These are phyloP conservation scores for Tor tambroides DNA, from an alignment of 2,113 vertebrate species.

Conservation along the genomic window DNA sequence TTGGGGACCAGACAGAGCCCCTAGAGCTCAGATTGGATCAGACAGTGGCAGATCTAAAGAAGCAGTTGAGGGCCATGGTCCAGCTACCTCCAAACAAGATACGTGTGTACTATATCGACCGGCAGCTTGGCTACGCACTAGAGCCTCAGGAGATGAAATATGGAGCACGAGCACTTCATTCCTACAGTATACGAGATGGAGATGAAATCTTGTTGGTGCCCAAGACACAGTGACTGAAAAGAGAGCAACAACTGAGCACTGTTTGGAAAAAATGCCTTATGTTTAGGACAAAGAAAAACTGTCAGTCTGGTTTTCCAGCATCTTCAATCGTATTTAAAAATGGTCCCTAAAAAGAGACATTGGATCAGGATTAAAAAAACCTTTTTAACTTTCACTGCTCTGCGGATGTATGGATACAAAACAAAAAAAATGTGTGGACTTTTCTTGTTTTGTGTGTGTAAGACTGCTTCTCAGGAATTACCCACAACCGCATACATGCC, in stretches of 20 bases:
- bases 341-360: neutral
- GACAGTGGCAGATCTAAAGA: slow-evolving; percentile 93
- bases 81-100: slow-evolving; percentile 87
- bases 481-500: neutral
- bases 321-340: neutral
- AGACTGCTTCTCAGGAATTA: slow-evolving; percentile 50
- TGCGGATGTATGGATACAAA: neutral
- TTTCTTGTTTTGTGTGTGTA: slow-evolving; percentile 19
- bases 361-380: neutral
- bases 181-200: slow-evolving; percentile 91
- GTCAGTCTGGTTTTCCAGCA: neutral
- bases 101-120: slow-evolving; percentile 90
- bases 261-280: slow-evolving; percentile 4
- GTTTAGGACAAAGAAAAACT: neutral
- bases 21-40: slow-evolving; percentile 90
- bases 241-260: neutral
- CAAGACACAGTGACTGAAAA: slow-evolving; percentile 78
- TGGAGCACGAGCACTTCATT: slow-evolving; percentile 87
- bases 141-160: slow-evolving; percentile 94
- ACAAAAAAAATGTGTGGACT: slow-evolving; percentile 10
- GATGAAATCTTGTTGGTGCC: slow-evolving; percentile 93
- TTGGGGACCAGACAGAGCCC: slow-evolving; percentile 84
- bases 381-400: neutral
- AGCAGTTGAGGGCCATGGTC: slow-evolving; percentile 84
- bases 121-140: slow-evolving; percentile 79